These are phyloP conservation scores for Pygmarrhopalites habei DNA, from an alignment of 1,140 invertebrate genomes.

Conservation along the genomic window DNA sequence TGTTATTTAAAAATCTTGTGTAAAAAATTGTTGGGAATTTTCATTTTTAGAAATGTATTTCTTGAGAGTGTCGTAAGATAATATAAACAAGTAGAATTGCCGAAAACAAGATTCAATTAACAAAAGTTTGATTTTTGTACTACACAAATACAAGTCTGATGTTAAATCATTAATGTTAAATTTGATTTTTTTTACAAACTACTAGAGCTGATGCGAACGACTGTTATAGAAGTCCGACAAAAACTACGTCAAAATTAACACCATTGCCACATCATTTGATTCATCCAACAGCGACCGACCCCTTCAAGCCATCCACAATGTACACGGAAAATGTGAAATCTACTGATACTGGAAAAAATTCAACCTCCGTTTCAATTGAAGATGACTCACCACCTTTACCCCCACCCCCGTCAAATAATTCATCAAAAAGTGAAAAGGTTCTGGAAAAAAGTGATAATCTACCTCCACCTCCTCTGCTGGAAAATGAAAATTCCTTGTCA, in stretches of 20 bases:
- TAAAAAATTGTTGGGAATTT: no score
- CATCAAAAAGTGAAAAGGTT: conserved; percentile 25
- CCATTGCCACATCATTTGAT: conserved; percentile 22
- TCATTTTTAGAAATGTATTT: no score
- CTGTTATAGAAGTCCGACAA: conserved; percentile 29
- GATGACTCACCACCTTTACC: conserved; percentile 27
- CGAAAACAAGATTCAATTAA: no score
- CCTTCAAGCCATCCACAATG: background rate
- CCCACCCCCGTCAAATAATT: conserved; percentile 26
- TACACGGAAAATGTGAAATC: background rate
- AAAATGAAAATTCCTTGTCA: background rate
- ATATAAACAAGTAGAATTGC: no score
- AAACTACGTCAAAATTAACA: conserved; percentile 33
- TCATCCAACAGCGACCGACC: background rate
- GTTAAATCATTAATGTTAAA: conserved; percentile 92
- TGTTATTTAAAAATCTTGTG: no score
- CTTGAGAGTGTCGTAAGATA: no score
- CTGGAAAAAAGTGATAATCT: conserved; percentile 35
- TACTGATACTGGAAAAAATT: background rate
- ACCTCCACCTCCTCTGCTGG: conserved; percentile 28
- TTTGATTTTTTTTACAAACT: no score
- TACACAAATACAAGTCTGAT: no score
- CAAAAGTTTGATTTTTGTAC: no score
- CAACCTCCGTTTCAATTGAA: background rate
- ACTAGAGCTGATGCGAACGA: conserved; percentile 47